Evolutionary conservation across 2,888 invertebrate species (phyloP), one percentile per base, ranked within the genome.

Genomic region (Diadromus collaris): DNA sequence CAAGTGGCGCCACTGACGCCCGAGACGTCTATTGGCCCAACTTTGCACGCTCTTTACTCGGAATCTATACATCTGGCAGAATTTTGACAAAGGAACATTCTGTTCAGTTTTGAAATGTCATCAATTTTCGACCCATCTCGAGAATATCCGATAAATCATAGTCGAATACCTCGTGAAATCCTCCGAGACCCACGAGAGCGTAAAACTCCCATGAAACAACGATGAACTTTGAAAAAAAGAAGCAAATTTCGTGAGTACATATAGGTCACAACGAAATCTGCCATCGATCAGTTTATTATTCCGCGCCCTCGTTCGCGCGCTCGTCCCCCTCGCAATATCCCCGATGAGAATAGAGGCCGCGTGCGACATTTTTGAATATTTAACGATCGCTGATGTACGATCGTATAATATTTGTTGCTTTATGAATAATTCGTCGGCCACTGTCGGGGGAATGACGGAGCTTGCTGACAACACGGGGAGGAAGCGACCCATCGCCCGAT

Each of bases 361-460:
- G 46, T 27, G 68, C 54, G 77, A 77, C 63, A 77, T 77, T 77
- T 72, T 77, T 77, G 67, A 77, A 77, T 77, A 77, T 77, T 72
- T 77, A 72, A 72, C 61, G 54, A 27, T 24, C 44, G 27, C 56
- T 60, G 65, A 76, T 76, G 71, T 67, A 76, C 38, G 71, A 67
- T 61, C 65, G 71, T 68, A 72, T 68, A 72, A 63, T 68, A 72
- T 71, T 76, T 67, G 76, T 71, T 54, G 44, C 68, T 54, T 63
- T 72, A 77, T 77, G 77, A 77, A 77, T 77, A 72, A 77, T 77
- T 77, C 68, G 13, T 27, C 29, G 21, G 60, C 4, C 64, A 54
- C 70, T 32, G 29, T 21, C 21, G 32, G 24, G 21, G 46, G 16
- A 48, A 24, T 29, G 9, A 19, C 7, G 44, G 6, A 63, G 48